phyloP scores from a whole-genome alignment of 2,888 invertebrate species.

The Trissolcus brochymenae region DNA sequence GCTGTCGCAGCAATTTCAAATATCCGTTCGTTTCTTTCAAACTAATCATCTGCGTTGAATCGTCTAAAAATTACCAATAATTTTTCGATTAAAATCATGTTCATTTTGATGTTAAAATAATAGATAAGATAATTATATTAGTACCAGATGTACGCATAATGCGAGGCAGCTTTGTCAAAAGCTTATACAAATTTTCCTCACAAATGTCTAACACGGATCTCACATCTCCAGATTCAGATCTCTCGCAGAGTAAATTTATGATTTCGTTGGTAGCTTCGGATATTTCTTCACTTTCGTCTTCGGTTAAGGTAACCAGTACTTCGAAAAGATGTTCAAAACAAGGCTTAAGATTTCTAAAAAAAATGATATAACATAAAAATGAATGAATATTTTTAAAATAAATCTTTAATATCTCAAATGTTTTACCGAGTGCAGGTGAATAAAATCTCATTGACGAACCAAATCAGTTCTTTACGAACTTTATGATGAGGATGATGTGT shows the following conservation, averaged over 20 bases:
- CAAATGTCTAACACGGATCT: conserved; percentile 78
- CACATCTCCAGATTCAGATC: conserved; percentile 71
- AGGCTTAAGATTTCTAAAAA: conserved; percentile 79
- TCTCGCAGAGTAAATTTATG: conserved; percentile 75
- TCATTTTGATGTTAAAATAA: not conserved
- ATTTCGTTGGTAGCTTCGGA: conserved; percentile 72
- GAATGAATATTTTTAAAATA: not conserved
- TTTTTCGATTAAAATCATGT: not conserved
- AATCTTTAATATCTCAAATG: not conserved
- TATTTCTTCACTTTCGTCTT: conserved; percentile 81
- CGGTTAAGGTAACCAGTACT: conserved; percentile 82
- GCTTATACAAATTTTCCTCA: conserved; percentile 80
- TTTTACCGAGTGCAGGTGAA: conserved; percentile 79
- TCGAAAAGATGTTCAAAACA: conserved; percentile 82
- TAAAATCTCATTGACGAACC: conserved; percentile 79
- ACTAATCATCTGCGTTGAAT: conserved; percentile 80
- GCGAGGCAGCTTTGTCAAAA: conserved; percentile 81
- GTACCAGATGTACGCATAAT: conserved; percentile 78
- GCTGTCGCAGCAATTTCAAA: conserved; percentile 79
- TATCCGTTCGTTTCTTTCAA: conserved; percentile 84
- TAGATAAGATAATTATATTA: not conserved
- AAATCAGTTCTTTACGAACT: conserved; percentile 81
- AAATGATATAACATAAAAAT: conserved; percentile 16
- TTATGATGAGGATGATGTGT: conserved; percentile 80
- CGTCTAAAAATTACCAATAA: conserved; percentile 76